These are phyloP conservation scores for Phaethornis superciliosus DNA, from an alignment of 2,113 vertebrate genomes.

Conservation along the genomic window DNA sequence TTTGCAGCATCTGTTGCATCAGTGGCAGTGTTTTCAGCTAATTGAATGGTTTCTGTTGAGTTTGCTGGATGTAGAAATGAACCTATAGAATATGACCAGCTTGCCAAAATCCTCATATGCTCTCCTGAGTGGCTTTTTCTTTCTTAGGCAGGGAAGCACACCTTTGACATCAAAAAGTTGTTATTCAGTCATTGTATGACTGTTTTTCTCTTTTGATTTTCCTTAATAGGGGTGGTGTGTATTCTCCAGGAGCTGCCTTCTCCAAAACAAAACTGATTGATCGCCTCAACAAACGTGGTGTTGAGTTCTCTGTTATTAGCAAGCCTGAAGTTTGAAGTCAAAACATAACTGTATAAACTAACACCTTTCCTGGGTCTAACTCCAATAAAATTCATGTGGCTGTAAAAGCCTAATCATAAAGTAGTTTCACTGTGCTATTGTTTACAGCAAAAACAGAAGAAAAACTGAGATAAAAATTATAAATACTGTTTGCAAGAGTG, in stretches of 20 bases:
- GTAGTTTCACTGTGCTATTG: conserved; percentile 5
- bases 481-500: neutral
- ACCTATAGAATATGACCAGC: neutral
- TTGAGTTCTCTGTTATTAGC: conserved; percentile 89
- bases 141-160: neutral
- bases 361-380: conserved; percentile 29
- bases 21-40: neutral
- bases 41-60: neutral
- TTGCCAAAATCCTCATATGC: neutral
- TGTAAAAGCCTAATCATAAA: neutral
- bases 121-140: neutral
- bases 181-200: neutral
- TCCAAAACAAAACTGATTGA: conserved; percentile 89
- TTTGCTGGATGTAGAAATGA: neutral
- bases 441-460: conserved; percentile 1
- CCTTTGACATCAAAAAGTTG: neutral
- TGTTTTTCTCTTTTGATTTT: neutral
- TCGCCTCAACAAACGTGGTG: conserved; percentile 87
- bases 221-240: conserved; percentile 89
- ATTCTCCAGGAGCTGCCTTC: conserved; percentile 91
- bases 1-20: neutral
- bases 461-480: neutral
- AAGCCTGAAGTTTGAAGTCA: conserved; percentile 76
- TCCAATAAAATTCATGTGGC: conserved; percentile 2
- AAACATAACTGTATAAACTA: neutral